Evolutionary conservation across 2,797 vertebrate species (phyloP).

Genomic region (Borostomias antarcticus): DNA sequence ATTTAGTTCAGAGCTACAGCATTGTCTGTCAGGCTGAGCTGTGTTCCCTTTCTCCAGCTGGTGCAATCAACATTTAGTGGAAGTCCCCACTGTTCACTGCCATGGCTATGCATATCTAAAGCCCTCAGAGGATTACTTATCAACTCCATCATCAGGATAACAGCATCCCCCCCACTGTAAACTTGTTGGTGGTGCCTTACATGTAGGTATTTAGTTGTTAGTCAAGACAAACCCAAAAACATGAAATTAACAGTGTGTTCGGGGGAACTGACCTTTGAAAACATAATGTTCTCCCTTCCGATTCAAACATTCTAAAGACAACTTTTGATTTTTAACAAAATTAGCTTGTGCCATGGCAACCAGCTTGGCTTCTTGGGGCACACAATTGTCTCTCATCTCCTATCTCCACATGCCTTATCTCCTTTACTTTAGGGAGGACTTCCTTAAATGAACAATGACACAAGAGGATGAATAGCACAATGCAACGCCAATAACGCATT

Average conservation of each 20-base stretch:
- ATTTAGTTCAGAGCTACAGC: conserved; percentile 26
- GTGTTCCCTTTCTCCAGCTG: conserved; percentile 16
- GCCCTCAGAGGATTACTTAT: conserved; percentile 28
- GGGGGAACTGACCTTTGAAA: conserved; percentile 60
- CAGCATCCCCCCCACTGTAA: conserved; percentile 38
- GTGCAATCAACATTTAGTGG: conserved; percentile 26
- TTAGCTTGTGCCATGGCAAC: neutral
- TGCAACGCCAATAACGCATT: conserved; percentile 6
- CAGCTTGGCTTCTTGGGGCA: conserved; percentile 30
- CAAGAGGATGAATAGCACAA: conserved; percentile 28
- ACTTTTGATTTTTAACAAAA: conserved; percentile 18
- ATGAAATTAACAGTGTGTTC: conserved; percentile 54
- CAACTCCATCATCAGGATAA: conserved; percentile 17
- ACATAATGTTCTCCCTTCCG: conserved; percentile 33
- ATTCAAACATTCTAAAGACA: conserved; percentile 33
- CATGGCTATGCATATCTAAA: conserved; percentile 22
- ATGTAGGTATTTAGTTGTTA: conserved; percentile 3
- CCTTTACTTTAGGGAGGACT: conserved; percentile 25
- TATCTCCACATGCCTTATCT: conserved; percentile 35
- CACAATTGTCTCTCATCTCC: too few relatives aligned
- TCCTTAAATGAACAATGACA: conserved; percentile 27
- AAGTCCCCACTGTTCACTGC: conserved; percentile 6
- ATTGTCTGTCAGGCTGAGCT: conserved; percentile 14
- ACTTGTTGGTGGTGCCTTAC: conserved; percentile 15
- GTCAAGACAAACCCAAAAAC: conserved; percentile 38